Evolutionary conservation across 2,797 vertebrate species (phyloP), one percentile per base, ranked within the genome.

Genomic region (Lophius americanus): DNA sequence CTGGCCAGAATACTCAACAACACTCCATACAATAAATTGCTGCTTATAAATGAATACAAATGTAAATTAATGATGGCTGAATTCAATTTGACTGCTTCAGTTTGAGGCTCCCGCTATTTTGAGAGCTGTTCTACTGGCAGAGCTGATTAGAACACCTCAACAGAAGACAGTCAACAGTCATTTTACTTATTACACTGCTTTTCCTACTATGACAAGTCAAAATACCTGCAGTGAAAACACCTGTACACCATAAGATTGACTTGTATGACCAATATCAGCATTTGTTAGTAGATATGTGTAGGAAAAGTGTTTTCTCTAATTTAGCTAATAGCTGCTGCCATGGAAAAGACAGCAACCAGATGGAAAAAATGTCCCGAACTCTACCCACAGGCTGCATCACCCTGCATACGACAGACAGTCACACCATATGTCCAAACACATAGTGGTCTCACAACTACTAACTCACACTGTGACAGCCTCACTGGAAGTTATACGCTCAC

Each of bases 351-450:
- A 51, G 71, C 66, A 85, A 78, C 78, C 81, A 87, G 71, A 79
- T 85, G 79, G 88, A 87, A 68, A 23, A 79, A 84, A 88, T 84
- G 86, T 90, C 85, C 82, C 76, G 70, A 85, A 85, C 89, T 77
- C 84, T 81, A 68, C 85, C 91, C 89, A 81, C 82, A 87, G 90
- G 91, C 90, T 91, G 72, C 64, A 65, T 47, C 51, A 44, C 73
- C 75, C 83, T 78, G 78, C 80, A 81, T 82, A 79, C 61, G 13
- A 73, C 83, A 85, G 74, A 76, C 88, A 78, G 70, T 68, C 69
- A 68, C 74, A 64, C 90, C 89, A 91, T 92, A 92, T 92, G 89
- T 76, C 76, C 79, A 64, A 47, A 64, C 69, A 71, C 65, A 43
- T 67, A 60, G 47, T 23, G 23, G 23, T 32, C 54, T 33, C 35